Conservation (phyloP, 2,113 vertebrate genomes). For the Dolichallabes microphthalmus region DNA sequence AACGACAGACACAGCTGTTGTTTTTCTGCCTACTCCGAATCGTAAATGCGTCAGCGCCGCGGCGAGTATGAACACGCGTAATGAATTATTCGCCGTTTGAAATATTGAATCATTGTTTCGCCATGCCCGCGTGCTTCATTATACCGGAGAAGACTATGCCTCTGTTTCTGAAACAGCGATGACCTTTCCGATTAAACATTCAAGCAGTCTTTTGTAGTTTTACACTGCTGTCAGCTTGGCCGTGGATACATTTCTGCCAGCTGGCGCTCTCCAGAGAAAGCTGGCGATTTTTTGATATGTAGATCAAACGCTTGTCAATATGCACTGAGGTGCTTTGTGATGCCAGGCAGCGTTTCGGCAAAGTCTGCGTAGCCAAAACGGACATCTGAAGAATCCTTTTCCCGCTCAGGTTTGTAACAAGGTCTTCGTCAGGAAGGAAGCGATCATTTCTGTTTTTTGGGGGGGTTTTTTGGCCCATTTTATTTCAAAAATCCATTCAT, state of each 20-base stretch:
- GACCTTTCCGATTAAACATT: slow-evolving; percentile 3
- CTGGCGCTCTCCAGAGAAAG: slow-evolving; percentile 3
- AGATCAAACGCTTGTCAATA: slow-evolving; percentile 42
- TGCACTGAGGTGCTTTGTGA: slow-evolving; percentile 30
- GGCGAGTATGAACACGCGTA: slow-evolving; percentile 37
- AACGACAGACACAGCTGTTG: too few relatives aligned
- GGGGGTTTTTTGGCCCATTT: background rate
- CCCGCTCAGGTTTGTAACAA: background rate
- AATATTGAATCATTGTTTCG: slow-evolving; percentile 39
- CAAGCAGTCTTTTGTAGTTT: slow-evolving; percentile 10
- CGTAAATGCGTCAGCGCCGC: background rate
- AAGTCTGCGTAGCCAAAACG: background rate
- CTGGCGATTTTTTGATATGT: slow-evolving; percentile 30
- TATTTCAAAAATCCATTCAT: background rate
- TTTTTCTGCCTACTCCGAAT: background rate
- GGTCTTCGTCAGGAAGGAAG: background rate
- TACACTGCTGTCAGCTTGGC: background rate
- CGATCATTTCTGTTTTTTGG: too few relatives aligned
- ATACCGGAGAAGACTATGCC: background rate
- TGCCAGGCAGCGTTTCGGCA: background rate
- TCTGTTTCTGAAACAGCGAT: slow-evolving; percentile 15
- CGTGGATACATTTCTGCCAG: slow-evolving; percentile 1
- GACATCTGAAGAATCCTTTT: background rate
- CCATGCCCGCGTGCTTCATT: background rate
- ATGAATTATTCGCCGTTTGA: slow-evolving; percentile 34